Evolutionary conservation across 2,113 vertebrate genomes (phyloP).

Genomic region (Lamprotornis superbus): DNA sequence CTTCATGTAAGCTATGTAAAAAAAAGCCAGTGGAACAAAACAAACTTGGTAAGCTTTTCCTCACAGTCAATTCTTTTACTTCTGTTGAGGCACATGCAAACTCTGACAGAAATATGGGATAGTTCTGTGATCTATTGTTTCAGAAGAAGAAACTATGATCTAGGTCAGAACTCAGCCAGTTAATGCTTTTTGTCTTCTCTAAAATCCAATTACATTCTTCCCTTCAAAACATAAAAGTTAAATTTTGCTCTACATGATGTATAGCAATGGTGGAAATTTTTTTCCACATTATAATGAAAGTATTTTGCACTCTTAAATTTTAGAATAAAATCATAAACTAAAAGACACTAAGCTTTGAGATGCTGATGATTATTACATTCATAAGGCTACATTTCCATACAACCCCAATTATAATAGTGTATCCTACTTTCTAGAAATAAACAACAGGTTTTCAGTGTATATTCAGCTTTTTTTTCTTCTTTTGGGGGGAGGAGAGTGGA

Average conservation of each 20-base stretch:
- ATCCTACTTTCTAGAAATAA: neutral
- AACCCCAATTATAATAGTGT: neutral
- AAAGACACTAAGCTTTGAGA: neutral
- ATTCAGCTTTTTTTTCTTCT: neutral
- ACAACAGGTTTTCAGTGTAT: neutral
- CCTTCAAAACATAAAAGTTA: neutral
- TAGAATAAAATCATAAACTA: neutral
- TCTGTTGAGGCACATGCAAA: neutral
- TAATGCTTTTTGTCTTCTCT: neutral
- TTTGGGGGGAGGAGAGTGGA: fast-evolving
- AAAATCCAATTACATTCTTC: neutral
- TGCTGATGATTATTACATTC: neutral
- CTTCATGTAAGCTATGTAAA: neutral
- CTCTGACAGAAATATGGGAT: neutral
- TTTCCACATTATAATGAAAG: neutral
- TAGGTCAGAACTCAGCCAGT: neutral
- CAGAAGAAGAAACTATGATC: neutral
- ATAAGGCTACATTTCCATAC: neutral
- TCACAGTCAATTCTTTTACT: neutral
- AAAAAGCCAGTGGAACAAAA: neutral
- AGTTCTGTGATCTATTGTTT: neutral
- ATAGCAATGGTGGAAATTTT: neutral
- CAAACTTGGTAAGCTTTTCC: neutral
- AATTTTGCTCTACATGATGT: neutral
- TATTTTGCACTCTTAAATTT: neutral